Conservation (phyloP, 2,888 invertebrate species). For the Mythimna loreyi region DNA sequence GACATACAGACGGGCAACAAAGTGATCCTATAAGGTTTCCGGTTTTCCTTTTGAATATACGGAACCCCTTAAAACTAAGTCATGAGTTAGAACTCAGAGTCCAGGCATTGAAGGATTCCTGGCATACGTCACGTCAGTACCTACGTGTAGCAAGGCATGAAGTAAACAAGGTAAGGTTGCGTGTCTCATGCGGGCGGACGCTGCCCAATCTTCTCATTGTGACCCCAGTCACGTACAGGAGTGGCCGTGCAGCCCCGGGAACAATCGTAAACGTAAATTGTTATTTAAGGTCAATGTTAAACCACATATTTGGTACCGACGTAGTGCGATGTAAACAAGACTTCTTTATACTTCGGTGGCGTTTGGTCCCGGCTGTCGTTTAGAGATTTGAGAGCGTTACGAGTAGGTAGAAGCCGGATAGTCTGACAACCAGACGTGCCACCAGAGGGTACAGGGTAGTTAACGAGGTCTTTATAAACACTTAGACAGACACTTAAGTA, state of each 20-base stretch:
- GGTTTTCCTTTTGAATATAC: too few species aligned
- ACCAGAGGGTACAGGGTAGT: neutral
- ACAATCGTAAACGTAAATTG: constrained; percentile 82
- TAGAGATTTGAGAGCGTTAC: neutral
- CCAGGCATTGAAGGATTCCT: neutral
- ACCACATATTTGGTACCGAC: constrained; percentile 42
- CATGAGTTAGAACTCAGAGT: neutral
- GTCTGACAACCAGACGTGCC: neutral
- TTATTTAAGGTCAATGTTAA: constrained; percentile 85
- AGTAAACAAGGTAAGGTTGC: constrained; percentile 55
- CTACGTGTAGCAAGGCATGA: constrained; percentile 13
- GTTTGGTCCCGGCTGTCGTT: neutral
- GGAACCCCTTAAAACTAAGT: too few species aligned
- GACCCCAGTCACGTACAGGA: constrained; percentile 73
- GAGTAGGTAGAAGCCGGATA: neutral
- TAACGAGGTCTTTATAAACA: too few species aligned
- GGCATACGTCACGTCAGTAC: neutral
- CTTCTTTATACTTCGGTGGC: neutral
- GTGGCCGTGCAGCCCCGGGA: constrained; percentile 68
- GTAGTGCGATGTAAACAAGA: neutral
- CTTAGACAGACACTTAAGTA: too few species aligned
- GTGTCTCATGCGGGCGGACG: constrained; percentile 78
- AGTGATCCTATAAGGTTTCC: too few species aligned
- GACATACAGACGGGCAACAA: too few species aligned
- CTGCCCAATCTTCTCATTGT: constrained; percentile 85